Base-by-base conservation (phyloP, 1,140 invertebrate genomes). In the Ruditapes philippinarum region DNA sequence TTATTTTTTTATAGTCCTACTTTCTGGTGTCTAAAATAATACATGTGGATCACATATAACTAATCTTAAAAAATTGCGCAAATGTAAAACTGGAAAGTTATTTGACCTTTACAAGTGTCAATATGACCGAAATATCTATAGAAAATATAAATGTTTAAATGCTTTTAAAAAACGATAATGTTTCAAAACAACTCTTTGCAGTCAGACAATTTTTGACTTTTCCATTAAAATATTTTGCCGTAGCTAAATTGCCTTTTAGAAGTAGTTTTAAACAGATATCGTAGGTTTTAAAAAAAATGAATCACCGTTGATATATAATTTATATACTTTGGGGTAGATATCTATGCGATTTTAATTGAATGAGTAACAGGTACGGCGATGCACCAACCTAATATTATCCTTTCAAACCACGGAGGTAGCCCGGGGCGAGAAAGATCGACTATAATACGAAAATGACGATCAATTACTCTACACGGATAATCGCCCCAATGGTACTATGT, bases 391-490 rank as follows among this genome's bases (percentile, higher is more conserved):
- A 54, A 54, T 36, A 38, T 54, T 36, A 17, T 49, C 45, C 31
- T 78, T 51, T 54, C 25, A 49, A 78, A 78, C n/a, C 42, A 28
- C 54, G 19, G 74, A 36, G 74, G 74, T 78, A 51, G 42, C 74
- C 74, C 45, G 49, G 31, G 74, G 74, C 74, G 42, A 54, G 31
- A 36, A 51, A 78, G 74, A 51, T 78, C 42, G 19, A 31, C 19
- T 25, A 78, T 49, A 78, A 78, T 78, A 28, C n/a, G 42, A 76
- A 78, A 78, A 25, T 4, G 51, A 49, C 36, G 74, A 51, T 78
- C 74, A 78, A 78, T 78, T 78, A 78, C 74, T 49, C 74, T 22
- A 51, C 42, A 54, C 74, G 45, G 73, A 28, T 45, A 36, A 78
- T 12, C 14, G 74, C 3, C 22, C 74, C 45, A 40, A 54, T 78